A percentile compares a stretch with the other conserved stretches of the same genome.
phyloP scores from a whole-genome alignment of 2,888 invertebrate genomes.

The Sinopyrophorus schimmeli region DNA sequence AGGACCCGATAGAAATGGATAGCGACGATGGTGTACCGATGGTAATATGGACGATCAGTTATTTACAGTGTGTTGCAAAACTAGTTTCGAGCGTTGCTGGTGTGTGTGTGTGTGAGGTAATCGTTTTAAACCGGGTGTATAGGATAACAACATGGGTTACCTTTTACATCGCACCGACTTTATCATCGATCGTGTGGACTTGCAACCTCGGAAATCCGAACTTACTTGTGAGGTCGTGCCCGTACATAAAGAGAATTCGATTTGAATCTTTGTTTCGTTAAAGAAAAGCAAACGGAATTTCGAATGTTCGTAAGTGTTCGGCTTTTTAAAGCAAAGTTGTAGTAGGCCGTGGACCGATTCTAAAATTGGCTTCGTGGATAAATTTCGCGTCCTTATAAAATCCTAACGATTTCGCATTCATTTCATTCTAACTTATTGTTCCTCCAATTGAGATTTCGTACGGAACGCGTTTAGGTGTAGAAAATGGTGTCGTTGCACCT shows the following conservation, averaged over 20 bases:
- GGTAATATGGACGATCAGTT: too few relatives aligned
- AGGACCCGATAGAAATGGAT: too few relatives aligned
- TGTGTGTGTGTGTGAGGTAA: slow-evolving; percentile 21
- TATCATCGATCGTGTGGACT: slow-evolving; percentile 13
- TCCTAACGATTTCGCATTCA: slow-evolving; percentile 18
- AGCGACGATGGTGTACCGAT: too few relatives aligned
- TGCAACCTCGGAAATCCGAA: slow-evolving; percentile 27
- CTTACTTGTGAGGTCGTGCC: slow-evolving; percentile 18
- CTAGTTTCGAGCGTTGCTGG: slow-evolving; percentile 23
- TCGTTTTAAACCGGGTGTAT: slow-evolving; percentile 23
- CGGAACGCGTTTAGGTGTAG: slow-evolving; percentile 26
- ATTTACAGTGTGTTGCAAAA: too few relatives aligned
- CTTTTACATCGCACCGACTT: slow-evolving; percentile 7
- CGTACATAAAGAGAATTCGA: slow-evolving; percentile 22
- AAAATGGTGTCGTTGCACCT: slow-evolving; percentile 51
- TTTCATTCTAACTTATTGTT: slow-evolving; percentile 31
- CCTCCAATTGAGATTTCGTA: slow-evolving; percentile 16
- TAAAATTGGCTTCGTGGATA: slow-evolving; percentile 28
- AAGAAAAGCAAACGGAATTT: slow-evolving; percentile 27
- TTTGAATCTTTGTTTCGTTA: slow-evolving; percentile 19
- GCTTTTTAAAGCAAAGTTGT: too few relatives aligned
- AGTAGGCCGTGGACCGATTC: slow-evolving; percentile 22
- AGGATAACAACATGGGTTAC: slow-evolving; percentile 21
- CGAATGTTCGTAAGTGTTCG: slow-evolving; percentile 24
- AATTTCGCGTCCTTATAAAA: slow-evolving; percentile 27